A percentile compares a stretch with the other conserved stretches of the same genome.
Conservation (phyloP, 2,797 vertebrate genomes). For the Sebastes cheni region DNA sequence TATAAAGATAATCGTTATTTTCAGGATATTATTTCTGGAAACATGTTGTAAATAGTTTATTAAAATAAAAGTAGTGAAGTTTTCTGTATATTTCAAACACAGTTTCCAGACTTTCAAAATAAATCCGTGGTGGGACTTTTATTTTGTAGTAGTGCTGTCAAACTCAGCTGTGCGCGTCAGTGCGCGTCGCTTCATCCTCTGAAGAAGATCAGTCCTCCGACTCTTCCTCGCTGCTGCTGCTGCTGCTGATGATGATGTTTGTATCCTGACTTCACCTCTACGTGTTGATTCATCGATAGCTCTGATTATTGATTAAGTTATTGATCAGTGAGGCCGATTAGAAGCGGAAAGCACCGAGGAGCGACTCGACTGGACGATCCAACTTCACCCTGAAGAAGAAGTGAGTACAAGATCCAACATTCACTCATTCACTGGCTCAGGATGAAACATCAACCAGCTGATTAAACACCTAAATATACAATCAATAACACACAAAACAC, state of each 20-base stretch:
- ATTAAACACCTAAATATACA: too few species aligned
- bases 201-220: not conserved
- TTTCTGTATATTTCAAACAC: not conserved
- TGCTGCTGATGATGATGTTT: not conserved
- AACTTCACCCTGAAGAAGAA: too few species aligned
- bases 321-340: too few species aligned
- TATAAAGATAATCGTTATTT: not conserved
- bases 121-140: not conserved
- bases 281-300: not conserved
- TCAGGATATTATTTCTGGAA: not conserved
- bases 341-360: too few species aligned
- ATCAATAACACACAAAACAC: too few species aligned
- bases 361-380: too few species aligned
- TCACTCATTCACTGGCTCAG: too few species aligned
- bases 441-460: too few species aligned
- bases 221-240: not conserved
- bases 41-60: not conserved
- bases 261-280: not conserved
- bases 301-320: not conserved
- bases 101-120: not conserved
- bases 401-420: too few species aligned
- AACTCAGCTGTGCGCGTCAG: constrained; percentile 45
- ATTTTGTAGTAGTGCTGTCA: constrained; percentile 61
- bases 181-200: not conserved
- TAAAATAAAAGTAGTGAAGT: not conserved